Evolutionary conservation across 2,888 invertebrate genomes (phyloP), one percentile per base, ranked within the genome.

Genomic region (Cataglyphis livida): DNA sequence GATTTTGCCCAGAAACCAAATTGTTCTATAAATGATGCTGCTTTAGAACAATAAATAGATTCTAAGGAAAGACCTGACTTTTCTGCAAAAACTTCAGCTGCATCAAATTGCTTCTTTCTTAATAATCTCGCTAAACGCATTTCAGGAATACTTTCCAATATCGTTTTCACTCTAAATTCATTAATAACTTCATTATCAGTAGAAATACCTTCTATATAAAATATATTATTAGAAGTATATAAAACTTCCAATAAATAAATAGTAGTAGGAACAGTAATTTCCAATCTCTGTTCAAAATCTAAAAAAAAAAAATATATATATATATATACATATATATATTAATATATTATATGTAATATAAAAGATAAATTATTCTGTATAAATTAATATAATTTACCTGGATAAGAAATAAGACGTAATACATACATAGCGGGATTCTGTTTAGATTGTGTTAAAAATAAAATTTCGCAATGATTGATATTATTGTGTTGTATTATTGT

Each of bases 41-140:
- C 95, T 91, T 95, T 95, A 3, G 95, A 95, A 83, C 93, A 94
- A 83, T 94, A 93, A 74, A 95, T 93, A 12, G 93, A 87, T 78
- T 95, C 93, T 51, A 93, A 85, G 84, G 95, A 92, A 32, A 96
- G 91, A 74, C 93, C 91, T 89, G 95, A 95, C 41, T 91, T 91
- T 61, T 85, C 90, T 0, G 95, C 95, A 91, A 95, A 95, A 28
- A 90, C 85, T 90, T 95, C 95, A 2, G 96, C 96, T 90, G 95
- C 95, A 12, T 95, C 94, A 88, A 95, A 95, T 87, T 94, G 94
- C 62, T 93, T 92, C 86, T 94, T 93, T 71, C 93, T 93, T 28
- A 96, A 88, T 71, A 96, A 92, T 86, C 95, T 92, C 74, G 94
- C 92, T 15, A 96, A 92, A 83, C 95, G 94, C 84, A 93, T 91